Evolutionary conservation across 2,797 vertebrate genomes (phyloP), one percentile per base, ranked within the genome.

Genomic region (Spinibarbus caldwelli): DNA sequence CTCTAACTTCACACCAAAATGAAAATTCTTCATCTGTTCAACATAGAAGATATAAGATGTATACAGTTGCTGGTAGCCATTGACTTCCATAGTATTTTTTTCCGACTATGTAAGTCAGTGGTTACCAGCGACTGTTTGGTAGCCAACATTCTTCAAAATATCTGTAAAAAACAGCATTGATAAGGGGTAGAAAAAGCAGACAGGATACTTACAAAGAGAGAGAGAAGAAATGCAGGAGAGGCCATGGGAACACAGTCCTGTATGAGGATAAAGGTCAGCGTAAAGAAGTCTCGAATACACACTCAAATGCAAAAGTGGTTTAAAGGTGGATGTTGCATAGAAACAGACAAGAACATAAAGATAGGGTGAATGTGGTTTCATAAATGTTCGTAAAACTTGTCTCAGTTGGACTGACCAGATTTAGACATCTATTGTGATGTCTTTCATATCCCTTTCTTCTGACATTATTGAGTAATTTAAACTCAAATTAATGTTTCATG

Each of bases 181-280:
- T 15, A 72, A 59, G 17, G 29, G 12, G 19, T 62, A n/a, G 23
- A 52, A 64, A 62, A 19, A 85, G 29, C 4, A 85, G 76, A 67
- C 49, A 89, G 92, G 92, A 94, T 97, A 98, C 98, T 99, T 97
- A 99, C 98, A 97, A 99, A 99, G 92, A 99, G 97, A 96, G 98
- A 99, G 93, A 99, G 97, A 93, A 99, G 98, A 95, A 99, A 99
- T 94, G 98, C 98, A 95, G 98, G 98, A 95, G 98, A 99, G 91
- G 97, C 98, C 98, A 99, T 99, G 94, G 97, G 97, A 94, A 98
- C 97, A 94, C 96, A 95, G 96, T 99, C 98, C 98, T 99, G 96
- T 95, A 95, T 96, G 94, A 97, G 94, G 93, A 95, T 94, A 96
- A 95, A 94, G 59, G 41, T 83, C 68, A 64, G 19, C 26, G 7